Percentiles rank a stretch among this genome's conserved stretches.
Conservation (phyloP, 2,797 vertebrate genomes). For the Cyclopterus lumpus region DNA sequence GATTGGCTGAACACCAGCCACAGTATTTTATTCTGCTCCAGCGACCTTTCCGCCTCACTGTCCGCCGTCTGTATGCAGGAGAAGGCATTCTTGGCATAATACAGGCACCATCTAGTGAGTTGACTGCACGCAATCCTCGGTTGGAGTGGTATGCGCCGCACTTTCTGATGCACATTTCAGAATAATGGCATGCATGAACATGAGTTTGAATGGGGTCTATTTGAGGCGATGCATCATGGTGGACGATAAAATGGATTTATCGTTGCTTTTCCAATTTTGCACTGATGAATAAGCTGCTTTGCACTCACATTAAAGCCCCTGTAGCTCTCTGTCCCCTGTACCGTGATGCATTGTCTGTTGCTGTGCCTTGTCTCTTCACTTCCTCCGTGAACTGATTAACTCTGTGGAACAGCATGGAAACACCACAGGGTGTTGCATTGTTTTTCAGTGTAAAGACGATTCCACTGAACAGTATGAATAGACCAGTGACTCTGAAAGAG, state of each 20-base stretch:
- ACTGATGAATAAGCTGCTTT: slow-evolving; percentile 64
- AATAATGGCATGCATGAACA: slow-evolving; percentile 57
- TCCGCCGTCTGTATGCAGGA: slow-evolving; percentile 23
- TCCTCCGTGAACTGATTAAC: slow-evolving; percentile 60
- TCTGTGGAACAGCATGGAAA: slow-evolving; percentile 53
- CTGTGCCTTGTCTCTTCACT: slow-evolving; percentile 56
- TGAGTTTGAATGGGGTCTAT: slow-evolving; percentile 55
- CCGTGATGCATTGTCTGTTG: slow-evolving; percentile 67
- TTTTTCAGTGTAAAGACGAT: slow-evolving; percentile 50
- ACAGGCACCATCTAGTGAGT: slow-evolving; percentile 37
- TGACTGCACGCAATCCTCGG: slow-evolving; percentile 14
- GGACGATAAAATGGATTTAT: slow-evolving; percentile 69
- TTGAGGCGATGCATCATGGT: slow-evolving; percentile 58
- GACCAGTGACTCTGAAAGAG: slow-evolving; percentile 46
- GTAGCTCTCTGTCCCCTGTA: slow-evolving; percentile 45
- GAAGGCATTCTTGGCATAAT: slow-evolving; percentile 41
- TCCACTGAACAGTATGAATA: slow-evolving; percentile 48
- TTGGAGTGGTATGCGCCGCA: slow-evolving; percentile 1
- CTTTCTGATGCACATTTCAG: slow-evolving; percentile 49
- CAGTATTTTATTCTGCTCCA: slow-evolving; percentile 59
- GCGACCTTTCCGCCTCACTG: slow-evolving; percentile 58
- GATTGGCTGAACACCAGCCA: slow-evolving; percentile 64
- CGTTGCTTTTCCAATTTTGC: slow-evolving; percentile 44
- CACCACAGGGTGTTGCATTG: slow-evolving; percentile 58
- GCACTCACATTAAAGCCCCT: slow-evolving; percentile 63